Evolutionary conservation across 1,140 invertebrate genomes (phyloP).

Genomic region (Mya arenaria): DNA sequence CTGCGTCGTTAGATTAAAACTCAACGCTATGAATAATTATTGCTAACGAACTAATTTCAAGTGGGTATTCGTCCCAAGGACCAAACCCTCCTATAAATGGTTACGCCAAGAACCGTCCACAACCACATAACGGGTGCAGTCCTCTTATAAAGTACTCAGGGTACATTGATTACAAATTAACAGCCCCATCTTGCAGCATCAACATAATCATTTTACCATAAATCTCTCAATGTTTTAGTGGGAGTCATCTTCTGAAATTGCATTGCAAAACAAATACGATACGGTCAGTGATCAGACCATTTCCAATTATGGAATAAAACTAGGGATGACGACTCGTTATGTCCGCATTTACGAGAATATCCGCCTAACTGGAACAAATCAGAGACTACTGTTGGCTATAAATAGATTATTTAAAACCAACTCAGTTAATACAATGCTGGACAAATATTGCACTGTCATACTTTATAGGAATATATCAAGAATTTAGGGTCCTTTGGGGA

Average conservation of each 20-base stretch:
- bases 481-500: too few relatives aligned
- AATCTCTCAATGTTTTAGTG: slow-evolving; percentile 46
- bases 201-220: slow-evolving; percentile 54
- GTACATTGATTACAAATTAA: slow-evolving; percentile 52
- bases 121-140: too few relatives aligned
- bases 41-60: too few relatives aligned
- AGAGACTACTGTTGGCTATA: slow-evolving; percentile 27
- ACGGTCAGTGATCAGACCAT: slow-evolving; percentile 30
- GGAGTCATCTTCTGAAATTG: slow-evolving; percentile 41
- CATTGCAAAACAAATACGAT: slow-evolving; percentile 51
- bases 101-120: too few relatives aligned
- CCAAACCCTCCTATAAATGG: too few relatives aligned
- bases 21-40: too few relatives aligned
- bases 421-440: slow-evolving; percentile 17
- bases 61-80: too few relatives aligned
- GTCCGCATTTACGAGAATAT: slow-evolving; percentile 33
- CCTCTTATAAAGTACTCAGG: too few relatives aligned
- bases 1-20: too few relatives aligned
- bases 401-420: slow-evolving; percentile 34
- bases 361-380: slow-evolving; percentile 38
- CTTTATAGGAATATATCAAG: slow-evolving; percentile 15
- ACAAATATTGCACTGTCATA: slow-evolving; percentile 4
- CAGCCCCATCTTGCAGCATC: slow-evolving; percentile 24
- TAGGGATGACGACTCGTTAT: slow-evolving; percentile 2
- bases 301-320: slow-evolving; percentile 48